Base-by-base conservation (phyloP, 92 coral and sea anemone genomes). In the Blastomussa wellsi region DNA sequence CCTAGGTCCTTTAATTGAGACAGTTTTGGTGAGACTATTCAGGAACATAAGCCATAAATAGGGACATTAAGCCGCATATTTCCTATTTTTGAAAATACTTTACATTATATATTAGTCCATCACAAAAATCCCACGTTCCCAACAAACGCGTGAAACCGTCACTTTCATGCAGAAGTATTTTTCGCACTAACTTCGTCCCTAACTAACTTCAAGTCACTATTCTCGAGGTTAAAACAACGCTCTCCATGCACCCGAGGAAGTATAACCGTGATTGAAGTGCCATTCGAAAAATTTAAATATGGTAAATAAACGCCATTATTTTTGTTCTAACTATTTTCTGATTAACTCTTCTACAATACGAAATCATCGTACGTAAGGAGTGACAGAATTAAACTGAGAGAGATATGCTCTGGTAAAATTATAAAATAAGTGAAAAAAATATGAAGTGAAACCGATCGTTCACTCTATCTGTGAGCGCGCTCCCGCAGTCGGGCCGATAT, bases 401-500 rank as follows among this genome's bases (percentile, higher is more conserved):
- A n/a, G 13, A 52, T 6, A 7, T 57, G 44, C 31, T 78, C 22
- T 15, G 2, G 19, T 0, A 10, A 36, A 57, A 57, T 0, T 0
- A 4, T 28, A 57, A 26, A 24, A 3, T 3, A 41, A 41, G 44
- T 7, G 4, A 24, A 57, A n/a, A 57, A 22, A 57, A 11, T 60
- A n/a, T 16, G 4, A n/a, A n/a, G 42, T 65, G 32, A 42, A 79
- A 28, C 31, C n/a, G n/a, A 79, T 20, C 83, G 38, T 31, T 71
- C n/a, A 28, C 20, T 17, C 7, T 15, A 41, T 59, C n/a, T n/a
- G n/a, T n/a, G n/a, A n/a, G n/a, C n/a, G 71, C 38, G 0, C 20
- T 42, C n/a, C 35, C 49, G 39, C 57, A 32, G 32, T 13, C 7
- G 49, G 74, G 83, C 83, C 37, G 20, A 79, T 79, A 79, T 79